phyloP scores from a whole-genome alignment of 2,888 invertebrate genomes.

The Troides aeacus region DNA sequence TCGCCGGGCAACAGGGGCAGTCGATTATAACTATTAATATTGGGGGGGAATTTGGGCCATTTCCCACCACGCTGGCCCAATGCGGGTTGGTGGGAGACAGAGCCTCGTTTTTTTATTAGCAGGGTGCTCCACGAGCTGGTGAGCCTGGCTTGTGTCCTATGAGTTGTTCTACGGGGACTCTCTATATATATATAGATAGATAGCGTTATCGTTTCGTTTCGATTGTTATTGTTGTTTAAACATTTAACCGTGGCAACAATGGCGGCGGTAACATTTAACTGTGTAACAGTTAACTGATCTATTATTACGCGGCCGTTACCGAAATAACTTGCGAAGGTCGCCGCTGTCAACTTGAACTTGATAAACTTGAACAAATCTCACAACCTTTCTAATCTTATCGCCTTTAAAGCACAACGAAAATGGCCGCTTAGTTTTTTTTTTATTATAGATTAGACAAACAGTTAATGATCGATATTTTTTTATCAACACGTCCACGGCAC shows the following conservation, averaged over 20 bases:
- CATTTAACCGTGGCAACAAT: slow-evolving; percentile 7
- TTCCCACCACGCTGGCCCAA: no score
- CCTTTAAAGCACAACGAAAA: neutral
- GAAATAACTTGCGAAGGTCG: slow-evolving; percentile 31
- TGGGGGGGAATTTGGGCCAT: no score
- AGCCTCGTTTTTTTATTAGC: no score
- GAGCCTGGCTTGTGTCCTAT: no score
- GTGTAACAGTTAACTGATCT: slow-evolving; percentile 2
- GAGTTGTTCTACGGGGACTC: no score
- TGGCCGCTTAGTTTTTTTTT: neutral
- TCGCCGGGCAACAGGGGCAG: no score
- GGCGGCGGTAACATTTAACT: slow-evolving; percentile 22
- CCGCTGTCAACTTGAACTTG: slow-evolving; percentile 35
- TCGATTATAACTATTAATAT: no score
- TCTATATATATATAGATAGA: no score
- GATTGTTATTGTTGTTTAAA: slow-evolving; percentile 2
- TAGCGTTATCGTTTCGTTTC: slow-evolving; percentile 1
- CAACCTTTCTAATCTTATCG: slow-evolving; percentile 35
- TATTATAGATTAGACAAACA: neutral
- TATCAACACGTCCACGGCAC: no score
- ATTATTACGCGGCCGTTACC: slow-evolving; percentile 32
- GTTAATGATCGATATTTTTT: no score
- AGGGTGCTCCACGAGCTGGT: no score
- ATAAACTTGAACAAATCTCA: slow-evolving; percentile 26
- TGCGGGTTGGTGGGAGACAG: no score